Evolutionary conservation across 2,113 vertebrate species (phyloP).

Genomic region (Anguilla rostrata): DNA sequence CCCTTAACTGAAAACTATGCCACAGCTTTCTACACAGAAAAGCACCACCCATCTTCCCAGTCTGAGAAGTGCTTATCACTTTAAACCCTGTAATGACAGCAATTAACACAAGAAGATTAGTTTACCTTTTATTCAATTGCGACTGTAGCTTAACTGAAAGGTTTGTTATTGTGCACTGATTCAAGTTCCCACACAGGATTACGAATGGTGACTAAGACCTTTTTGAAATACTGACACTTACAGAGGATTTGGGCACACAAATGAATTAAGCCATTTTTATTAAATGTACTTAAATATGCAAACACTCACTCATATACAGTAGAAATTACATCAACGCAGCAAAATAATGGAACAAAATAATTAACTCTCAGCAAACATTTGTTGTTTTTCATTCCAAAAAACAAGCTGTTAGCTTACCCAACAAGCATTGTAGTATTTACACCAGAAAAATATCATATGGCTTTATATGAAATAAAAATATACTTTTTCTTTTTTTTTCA

Average conservation of each 20-base stretch:
- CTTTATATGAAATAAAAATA: conserved; percentile 61
- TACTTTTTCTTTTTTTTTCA: conserved; percentile 42
- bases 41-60: too few species aligned
- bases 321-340: conserved; percentile 56
- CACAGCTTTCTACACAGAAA: too few species aligned
- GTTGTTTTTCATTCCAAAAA: conserved; percentile 42
- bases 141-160: not conserved
- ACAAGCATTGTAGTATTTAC: conserved; percentile 67
- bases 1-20: too few species aligned
- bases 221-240: conserved; percentile 18
- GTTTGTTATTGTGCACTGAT: not conserved
- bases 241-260: conserved; percentile 9
- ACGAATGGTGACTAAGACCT: not conserved
- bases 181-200: not conserved
- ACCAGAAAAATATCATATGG: conserved; percentile 69
- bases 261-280: conserved; percentile 58
- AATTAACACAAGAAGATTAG: too few species aligned
- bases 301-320: conserved; percentile 61
- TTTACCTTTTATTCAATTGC: too few species aligned
- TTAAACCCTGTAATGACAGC: too few species aligned
- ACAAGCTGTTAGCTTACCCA: conserved; percentile 55
- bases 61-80: too few species aligned
- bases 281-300: conserved; percentile 69
- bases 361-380: conserved; percentile 31
- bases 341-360: conserved; percentile 19